These are phyloP conservation scores for fruit fly (Drosophila melanogaster) DNA, from an alignment of 1,140 invertebrate genomes.

Conservation along the genomic window Release_6_plus_ISO1_MT NT_033777.3:12573501-12574000, in stretches of 20 bases:
- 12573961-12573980: constrained; percentile 51
- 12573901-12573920: constrained; percentile 59
- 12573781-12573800: neutral
- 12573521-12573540: constrained; percentile 16
- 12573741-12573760: constrained; percentile 29
- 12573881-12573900: constrained; percentile 14
- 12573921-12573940: constrained; percentile 49
- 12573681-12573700: constrained; percentile 35
- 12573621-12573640: constrained; percentile 47
- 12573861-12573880: constrained; percentile 13
- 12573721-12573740: constrained; percentile 45
- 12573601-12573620: constrained; percentile 37
- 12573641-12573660: constrained; percentile 52
- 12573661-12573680: constrained; percentile 53
- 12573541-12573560: constrained; percentile 30
- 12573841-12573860: constrained; percentile 10
- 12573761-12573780: neutral
- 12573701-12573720: constrained; percentile 70
- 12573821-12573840: neutral
- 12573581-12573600: constrained; percentile 11
- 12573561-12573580: constrained; percentile 55
- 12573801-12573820: constrained; percentile 12
- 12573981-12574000: constrained; percentile 24
- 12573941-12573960: constrained; percentile 55
- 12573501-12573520: constrained; percentile 31